Evolutionary conservation across 2,113 vertebrate genomes (phyloP).

Genomic region (Nipponia nippon): DNA sequence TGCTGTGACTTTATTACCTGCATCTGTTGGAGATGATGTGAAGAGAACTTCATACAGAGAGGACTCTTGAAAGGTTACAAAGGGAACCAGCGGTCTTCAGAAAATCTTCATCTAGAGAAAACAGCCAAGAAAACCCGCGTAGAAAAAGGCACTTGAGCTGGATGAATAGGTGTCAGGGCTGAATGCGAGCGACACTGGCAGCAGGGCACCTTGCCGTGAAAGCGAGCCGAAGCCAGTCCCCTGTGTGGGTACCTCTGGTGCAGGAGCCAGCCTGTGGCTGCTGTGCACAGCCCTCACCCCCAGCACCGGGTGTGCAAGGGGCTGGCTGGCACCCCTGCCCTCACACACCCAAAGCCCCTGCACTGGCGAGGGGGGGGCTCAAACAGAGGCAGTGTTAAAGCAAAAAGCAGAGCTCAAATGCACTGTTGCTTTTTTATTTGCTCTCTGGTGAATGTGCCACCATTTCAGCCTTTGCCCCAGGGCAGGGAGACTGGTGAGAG

Average conservation of each 20-base stretch:
- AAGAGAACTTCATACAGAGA: conserved; percentile 34
- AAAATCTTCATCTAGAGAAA: conserved; percentile 11
- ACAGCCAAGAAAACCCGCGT: not conserved
- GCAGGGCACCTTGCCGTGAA: not conserved
- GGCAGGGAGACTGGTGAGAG: not conserved
- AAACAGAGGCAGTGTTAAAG: not conserved
- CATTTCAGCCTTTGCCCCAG: not conserved
- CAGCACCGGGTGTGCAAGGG: accelerated
- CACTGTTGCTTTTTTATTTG: not conserved
- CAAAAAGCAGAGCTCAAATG: not conserved
- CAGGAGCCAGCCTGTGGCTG: not conserved
- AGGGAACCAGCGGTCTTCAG: conserved; percentile 6
- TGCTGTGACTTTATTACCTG: conserved; percentile 37
- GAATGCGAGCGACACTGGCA: not conserved
- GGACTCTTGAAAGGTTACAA: conserved; percentile 49
- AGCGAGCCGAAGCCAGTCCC: not conserved
- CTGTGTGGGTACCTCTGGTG: accelerated
- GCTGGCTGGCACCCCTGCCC: not conserved
- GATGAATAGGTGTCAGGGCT: conserved; percentile 1
- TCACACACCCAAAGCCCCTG: accelerated
- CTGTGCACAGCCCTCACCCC: not conserved
- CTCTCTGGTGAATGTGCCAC: not conserved
- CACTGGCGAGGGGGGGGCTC: accelerated
- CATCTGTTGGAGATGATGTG: not conserved
- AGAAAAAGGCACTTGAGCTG: not conserved